phyloP scores from a whole-genome alignment of 2,888 invertebrate species.

The Allolobophora icterica region DNA sequence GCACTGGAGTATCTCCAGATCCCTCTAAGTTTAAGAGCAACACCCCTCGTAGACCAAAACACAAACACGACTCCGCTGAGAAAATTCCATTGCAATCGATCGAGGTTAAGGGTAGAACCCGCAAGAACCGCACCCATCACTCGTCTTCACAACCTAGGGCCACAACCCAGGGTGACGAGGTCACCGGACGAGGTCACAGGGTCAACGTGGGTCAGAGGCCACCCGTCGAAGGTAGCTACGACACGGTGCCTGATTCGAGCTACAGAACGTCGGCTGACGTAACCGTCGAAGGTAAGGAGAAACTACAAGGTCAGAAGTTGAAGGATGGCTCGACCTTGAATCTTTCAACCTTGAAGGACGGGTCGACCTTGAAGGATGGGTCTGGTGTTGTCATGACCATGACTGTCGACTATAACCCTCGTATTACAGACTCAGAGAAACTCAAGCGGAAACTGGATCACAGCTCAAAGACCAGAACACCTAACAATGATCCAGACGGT shows the following conservation, averaged over 20 bases:
- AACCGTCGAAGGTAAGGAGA: background rate
- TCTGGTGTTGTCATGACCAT: conserved; percentile 2
- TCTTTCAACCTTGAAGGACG: background rate
- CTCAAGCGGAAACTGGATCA: background rate
- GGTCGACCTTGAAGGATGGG: background rate
- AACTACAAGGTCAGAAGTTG: background rate
- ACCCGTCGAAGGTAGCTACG: conserved; percentile 12
- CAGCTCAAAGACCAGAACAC: background rate
- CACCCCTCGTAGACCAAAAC: background rate
- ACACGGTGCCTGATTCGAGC: background rate
- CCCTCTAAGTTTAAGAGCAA: background rate
- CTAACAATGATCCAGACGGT: background rate
- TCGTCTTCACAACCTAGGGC: background rate
- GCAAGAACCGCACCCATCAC: background rate
- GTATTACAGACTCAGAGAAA: background rate
- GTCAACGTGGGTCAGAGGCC: background rate
- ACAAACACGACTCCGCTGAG: background rate
- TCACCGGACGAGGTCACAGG: background rate
- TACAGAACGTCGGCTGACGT: background rate
- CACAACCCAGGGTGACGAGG: background rate
- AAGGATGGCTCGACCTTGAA: background rate
- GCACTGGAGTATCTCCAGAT: background rate
- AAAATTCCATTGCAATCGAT: background rate
- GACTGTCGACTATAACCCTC: background rate
- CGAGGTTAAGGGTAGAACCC: background rate